Base-by-base conservation (phyloP, 2,797 vertebrate genomes). In the Melanotaenia maccullochi region DNA sequence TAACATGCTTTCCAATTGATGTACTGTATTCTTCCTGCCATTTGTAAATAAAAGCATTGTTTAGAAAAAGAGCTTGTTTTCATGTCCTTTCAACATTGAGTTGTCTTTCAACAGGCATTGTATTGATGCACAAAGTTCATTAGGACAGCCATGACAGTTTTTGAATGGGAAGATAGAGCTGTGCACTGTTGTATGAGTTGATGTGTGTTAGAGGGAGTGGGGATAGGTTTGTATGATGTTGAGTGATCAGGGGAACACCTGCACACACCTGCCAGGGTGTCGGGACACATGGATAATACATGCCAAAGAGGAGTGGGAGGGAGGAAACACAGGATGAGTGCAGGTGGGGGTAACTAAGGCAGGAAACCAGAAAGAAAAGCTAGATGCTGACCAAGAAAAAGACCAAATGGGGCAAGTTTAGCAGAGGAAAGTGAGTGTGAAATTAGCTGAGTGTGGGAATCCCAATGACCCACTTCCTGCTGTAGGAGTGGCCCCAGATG, bases 221-320 rank as follows among this genome's bases (percentile, higher is more conserved):
- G 60, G 81, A 58, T 49, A 60, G 70, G 83, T 89, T 90, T 87
- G 84, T 75, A 81, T 61, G 73, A 87, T 90, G 90, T 57, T 89
- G 94, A 95, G 84, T 90, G 93, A 95, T 83, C 9, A 60, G 75
- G 61, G 79, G 85, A 88, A 82, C 94, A 94, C 93, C 93, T 94
- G 94, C 87, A 84, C 86, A 90, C 92, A 94, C 93, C 93, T 95
- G 93, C 87, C 73, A 8, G 69, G 67, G 88, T 89, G 81, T 88
- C 73, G 69, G 77, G 68, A 79, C 75, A 86, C 79, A 75, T 58
- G 65, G 83, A 62, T 63, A 70, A 60, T 70, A 82, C 75, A 78
- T 86, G 74, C 51, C 55, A 5, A 28, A 36, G 42, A 61, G 56
- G 38, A 2, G 20, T 40, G 33, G 52, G 69, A 52, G 52, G n/a